Percentiles rank a stretch among this genome's conserved stretches.
phyloP scores from a whole-genome alignment of 1,140 invertebrate genomes.

The Leptinotarsa lineolata region DNA sequence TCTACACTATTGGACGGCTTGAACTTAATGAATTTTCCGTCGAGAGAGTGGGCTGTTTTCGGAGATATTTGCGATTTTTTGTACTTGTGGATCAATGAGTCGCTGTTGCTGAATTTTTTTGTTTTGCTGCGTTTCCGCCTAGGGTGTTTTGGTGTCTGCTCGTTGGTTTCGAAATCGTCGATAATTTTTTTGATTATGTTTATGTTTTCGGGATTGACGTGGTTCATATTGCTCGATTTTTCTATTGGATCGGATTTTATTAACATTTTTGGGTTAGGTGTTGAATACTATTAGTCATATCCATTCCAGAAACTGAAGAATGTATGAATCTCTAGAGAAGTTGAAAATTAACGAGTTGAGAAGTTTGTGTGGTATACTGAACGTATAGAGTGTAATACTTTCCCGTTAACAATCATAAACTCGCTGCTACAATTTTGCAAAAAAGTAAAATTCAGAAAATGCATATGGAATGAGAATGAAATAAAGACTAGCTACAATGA shows the following conservation, averaged over 20 bases:
- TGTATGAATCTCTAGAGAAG: too few species aligned
- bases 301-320: not conserved
- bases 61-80: conserved; percentile 44
- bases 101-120: conserved; percentile 36
- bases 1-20: conserved; percentile 29
- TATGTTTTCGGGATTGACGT: conserved; percentile 45
- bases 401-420: too few species aligned
- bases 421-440: too few species aligned
- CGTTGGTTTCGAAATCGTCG: conserved; percentile 44
- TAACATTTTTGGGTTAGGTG: conserved; percentile 39
- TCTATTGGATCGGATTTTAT: conserved; percentile 46
- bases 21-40: conserved; percentile 8
- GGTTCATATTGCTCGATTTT: conserved; percentile 36
- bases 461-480: too few species aligned
- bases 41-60: conserved; percentile 32
- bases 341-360: too few species aligned
- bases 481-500: too few species aligned
- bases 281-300: not conserved
- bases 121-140: conserved; percentile 34
- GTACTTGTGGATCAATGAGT: conserved; percentile 35
- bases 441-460: too few species aligned
- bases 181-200: conserved; percentile 51
- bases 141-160: conserved; percentile 2
- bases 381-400: too few species aligned
- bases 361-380: too few species aligned